Evolutionary conservation across 37 sponge, comb jelly and placozoan genomes (phyloP), one percentile per base, ranked within the genome.

Genomic region (Cladorhizidae sp.): DNA sequence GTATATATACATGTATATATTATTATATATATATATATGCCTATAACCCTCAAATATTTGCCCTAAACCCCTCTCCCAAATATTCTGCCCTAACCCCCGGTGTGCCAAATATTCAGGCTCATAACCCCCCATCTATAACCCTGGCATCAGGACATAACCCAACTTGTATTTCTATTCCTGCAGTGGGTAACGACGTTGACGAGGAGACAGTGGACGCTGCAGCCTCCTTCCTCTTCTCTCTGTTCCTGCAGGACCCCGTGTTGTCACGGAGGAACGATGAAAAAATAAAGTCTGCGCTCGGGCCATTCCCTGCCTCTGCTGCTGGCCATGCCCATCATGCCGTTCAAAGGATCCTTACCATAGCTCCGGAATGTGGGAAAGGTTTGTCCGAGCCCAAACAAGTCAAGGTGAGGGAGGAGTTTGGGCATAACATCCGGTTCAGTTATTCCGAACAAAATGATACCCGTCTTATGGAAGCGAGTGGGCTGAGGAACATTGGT

Each of bases 241-340:
- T 92, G 28, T 87, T 92, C 39, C 1, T n/a, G 18, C 18, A 45
- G 0, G 74, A 78, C 23, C 80, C 67, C 0, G 28, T 43, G 62
- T 67, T 56, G 75, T 72, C 77, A 18, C 40, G 84, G 23, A 61
- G 55, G 2, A 77, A 87, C n/a, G 88, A 73, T 35, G 80, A 80
- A 54, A 49, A 67, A 28, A 76, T 92, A 43, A 49, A 73, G 40
- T 41, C 32, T 1, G 75, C 77, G 9, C 55, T 92, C 29, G 92
- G 92, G 23, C 92, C 92, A 11, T 92, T 63, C 33, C 92, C 92
- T 2, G 92, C 92, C 0, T 87, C 84, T 28, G 81, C 75, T 41
- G 92, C 88, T 59, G 64, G 63, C 40, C 83, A 64, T 21, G 77
- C 81, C 1, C 84, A 77, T 71, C 36, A 26, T 18, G 49, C 56